Percentiles rank a stretch among this genome's conserved stretches.
Conservation (phyloP, 2,888 invertebrate species). For the Dolichopus griseipennis region DNA sequence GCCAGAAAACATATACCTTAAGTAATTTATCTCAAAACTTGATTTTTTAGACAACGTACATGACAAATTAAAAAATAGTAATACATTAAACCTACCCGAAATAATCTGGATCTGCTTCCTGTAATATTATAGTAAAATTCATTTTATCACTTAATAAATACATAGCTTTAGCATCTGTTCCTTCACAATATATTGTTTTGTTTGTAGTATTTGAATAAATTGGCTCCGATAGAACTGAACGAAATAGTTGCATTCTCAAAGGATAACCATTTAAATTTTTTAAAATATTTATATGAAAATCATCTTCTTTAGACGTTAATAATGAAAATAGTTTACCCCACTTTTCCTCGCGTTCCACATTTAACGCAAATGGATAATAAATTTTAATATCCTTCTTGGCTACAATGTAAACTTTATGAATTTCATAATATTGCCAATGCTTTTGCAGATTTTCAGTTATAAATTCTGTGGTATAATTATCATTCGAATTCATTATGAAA, state of each 20-base stretch:
- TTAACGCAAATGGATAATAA: neutral
- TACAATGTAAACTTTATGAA: neutral
- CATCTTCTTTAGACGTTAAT: neutral
- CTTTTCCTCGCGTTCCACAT: neutral
- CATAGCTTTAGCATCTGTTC: slow-evolving; percentile 35
- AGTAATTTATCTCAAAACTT: too few relatives aligned
- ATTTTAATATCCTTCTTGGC: neutral
- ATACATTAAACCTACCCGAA: slow-evolving; percentile 35
- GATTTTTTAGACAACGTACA: too few relatives aligned
- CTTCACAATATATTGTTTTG: slow-evolving; percentile 24
- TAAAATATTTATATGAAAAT: slow-evolving; percentile 23
- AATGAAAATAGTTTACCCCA: neutral
- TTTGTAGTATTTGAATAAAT: slow-evolving; percentile 22
- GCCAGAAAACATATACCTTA: too few relatives aligned
- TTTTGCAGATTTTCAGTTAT: neutral
- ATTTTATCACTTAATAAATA: slow-evolving; percentile 30
- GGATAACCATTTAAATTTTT: slow-evolving; percentile 35
- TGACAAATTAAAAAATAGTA: neutral
- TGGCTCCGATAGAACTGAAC: slow-evolving; percentile 33
- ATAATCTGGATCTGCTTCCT: slow-evolving; percentile 31
- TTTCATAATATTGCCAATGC: neutral
- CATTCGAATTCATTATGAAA: neutral
- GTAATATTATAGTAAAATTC: slow-evolving; percentile 31
- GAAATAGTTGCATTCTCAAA: slow-evolving; percentile 35
- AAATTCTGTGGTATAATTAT: neutral